Base-by-base conservation (phyloP, 2,797 vertebrate species). In the Sciurus carolinensis region DNA sequence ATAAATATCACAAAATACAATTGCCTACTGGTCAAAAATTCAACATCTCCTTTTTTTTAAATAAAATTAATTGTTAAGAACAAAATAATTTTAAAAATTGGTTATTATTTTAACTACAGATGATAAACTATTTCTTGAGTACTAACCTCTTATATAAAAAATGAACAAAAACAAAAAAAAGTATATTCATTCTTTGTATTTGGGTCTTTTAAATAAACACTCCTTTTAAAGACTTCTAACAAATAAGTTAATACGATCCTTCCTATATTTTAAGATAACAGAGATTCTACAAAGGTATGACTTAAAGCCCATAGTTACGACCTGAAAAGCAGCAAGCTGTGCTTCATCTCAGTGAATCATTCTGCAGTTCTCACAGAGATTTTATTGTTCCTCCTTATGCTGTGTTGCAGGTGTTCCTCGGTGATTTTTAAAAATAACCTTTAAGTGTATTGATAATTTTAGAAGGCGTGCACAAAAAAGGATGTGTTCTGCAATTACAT, bases 31-130 rank as follows among this genome's bases (percentile, higher is more conserved):
- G 24, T 85, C 33, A 79, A 36, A 90, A 33, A 72, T 76, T 72
- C 30, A 87, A 28, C 22, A 18, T 75, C 15, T 92, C 7, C 7
- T n/a, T 47, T 69, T 64, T 96, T 87, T 69, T 1, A 82, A 82
- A 85, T 95, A 90, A 96, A 91, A 73, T 83, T 75, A 86, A 89
- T 33, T 69, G 33, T 79, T 42, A 6, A 92, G 12, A 26, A 71
- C 76, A 80, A 87, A 92, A 80, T 54, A 91, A 79, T 62, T 26
- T 9, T 84, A 36, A 84, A 69, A 62, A 64, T 26, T 87, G 20
- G 20, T 44, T 30, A 66, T 84, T 90, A 39, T 93, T 94, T 92
- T 30, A 47, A 42, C 59, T 62, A 54, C 91, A 66, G 7, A 7
- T 62, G 22, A 66, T 24, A 36, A 85, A 82, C 18, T 36, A 6